Conservation (phyloP, 2,888 invertebrate genomes). For the Isotomurus palustris region DNA sequence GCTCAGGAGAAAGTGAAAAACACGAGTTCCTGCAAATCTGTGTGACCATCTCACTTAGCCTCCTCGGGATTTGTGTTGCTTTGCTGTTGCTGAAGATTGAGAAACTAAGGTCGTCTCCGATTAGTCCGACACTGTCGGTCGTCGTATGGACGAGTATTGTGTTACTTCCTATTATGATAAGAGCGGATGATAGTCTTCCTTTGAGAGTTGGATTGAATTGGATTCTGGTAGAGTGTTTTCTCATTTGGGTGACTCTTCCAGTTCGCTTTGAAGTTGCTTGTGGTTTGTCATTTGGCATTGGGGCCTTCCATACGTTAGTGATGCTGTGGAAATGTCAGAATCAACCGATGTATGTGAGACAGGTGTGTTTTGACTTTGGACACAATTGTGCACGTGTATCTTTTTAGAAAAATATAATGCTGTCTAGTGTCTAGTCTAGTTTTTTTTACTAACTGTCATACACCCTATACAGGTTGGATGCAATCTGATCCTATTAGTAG, state of each 20-base stretch:
- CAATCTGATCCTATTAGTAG: background rate
- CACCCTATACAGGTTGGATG: background rate
- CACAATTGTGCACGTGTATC: background rate
- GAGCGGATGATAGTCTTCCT: slow-evolving; percentile 5
- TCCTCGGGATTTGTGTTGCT: background rate
- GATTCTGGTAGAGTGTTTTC: slow-evolving; percentile 13
- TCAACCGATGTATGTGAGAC: background rate
- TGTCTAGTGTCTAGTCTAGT: background rate
- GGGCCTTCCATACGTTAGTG: background rate
- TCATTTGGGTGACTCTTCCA: slow-evolving; percentile 13
- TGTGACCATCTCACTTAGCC: too few species aligned
- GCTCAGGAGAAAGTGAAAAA: too few species aligned
- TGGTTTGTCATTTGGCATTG: background rate
- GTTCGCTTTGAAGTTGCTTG: background rate
- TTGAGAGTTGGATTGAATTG: slow-evolving; percentile 7
- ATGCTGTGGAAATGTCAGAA: background rate
- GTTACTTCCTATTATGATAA: background rate
- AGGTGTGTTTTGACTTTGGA: slow-evolving; percentile 3
- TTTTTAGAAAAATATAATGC: background rate
- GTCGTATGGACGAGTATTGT: background rate
- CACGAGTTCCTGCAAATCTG: too few species aligned
- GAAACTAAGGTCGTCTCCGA: background rate
- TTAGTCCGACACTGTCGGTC: background rate
- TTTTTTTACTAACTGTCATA: background rate
- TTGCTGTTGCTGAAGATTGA: background rate